A percentile compares a stretch with the other conserved stretches of the same genome.
These are phyloP conservation scores for Chaenodraco wilsoni DNA, from an alignment of 2,797 vertebrate genomes.

Conservation along the genomic window DNA sequence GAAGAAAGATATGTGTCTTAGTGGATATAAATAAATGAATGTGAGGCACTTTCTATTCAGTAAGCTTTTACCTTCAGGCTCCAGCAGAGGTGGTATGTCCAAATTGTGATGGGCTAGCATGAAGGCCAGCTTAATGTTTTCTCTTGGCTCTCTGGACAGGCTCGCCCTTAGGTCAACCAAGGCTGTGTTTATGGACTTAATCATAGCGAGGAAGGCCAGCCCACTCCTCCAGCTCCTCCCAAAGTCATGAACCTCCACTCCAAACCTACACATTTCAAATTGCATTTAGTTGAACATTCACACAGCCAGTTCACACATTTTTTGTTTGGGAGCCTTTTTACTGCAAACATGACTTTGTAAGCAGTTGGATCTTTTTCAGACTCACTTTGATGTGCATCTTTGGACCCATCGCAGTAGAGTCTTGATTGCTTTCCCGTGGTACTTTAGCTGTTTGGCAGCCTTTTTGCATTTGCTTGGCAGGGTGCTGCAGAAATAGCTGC, in stretches of 20 bases:
- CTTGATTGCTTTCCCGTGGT: slow-evolving; percentile 89
- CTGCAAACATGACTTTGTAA: background rate
- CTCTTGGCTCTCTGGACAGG: slow-evolving; percentile 82
- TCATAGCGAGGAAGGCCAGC: slow-evolving; percentile 89
- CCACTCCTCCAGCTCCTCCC: slow-evolving; percentile 92
- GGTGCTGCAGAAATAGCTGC: slow-evolving; percentile 84
- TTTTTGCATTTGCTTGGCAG: slow-evolving; percentile 82
- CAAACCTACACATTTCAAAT: slow-evolving; percentile 80
- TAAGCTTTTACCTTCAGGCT: slow-evolving; percentile 88
- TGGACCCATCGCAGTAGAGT: slow-evolving; percentile 90
- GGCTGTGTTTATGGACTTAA: slow-evolving; percentile 89
- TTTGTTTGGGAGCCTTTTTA: background rate
- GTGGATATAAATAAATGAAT: background rate
- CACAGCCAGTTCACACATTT: slow-evolving; percentile 1
- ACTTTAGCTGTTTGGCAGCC: slow-evolving; percentile 80
- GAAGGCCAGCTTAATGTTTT: slow-evolving; percentile 89
- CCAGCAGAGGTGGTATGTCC: slow-evolving; percentile 87
- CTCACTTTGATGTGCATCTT: slow-evolving; percentile 89
- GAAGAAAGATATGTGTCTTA: slow-evolving; percentile 3
- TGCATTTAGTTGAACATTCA: background rate
- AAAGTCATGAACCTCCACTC: slow-evolving; percentile 91
- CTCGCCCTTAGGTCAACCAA: slow-evolving; percentile 89
- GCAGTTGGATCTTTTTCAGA: slow-evolving; percentile 21
- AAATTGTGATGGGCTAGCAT: slow-evolving; percentile 82
- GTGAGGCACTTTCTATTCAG: background rate